Evolutionary conservation across 1,140 invertebrate genomes (phyloP), one percentile per base, ranked within the genome.

Genomic region (Drosophila pachea): DNA sequence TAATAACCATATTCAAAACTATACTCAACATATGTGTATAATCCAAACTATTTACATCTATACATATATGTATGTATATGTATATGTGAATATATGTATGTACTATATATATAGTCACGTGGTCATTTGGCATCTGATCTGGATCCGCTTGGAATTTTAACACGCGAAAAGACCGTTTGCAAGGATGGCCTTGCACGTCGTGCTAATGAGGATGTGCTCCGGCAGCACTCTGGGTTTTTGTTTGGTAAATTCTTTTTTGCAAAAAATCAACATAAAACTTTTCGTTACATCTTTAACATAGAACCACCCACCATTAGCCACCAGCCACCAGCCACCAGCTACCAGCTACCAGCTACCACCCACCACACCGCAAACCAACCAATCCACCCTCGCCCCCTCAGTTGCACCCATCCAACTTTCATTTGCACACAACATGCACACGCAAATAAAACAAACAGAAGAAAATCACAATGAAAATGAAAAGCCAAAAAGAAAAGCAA

Each of bases 41-140:
- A 63, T 63, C 49, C 40, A 62, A 52, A 33, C 56, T 59, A 36
- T 35, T 52, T 61, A 62, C 33, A 42, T 63, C 31, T 62, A 59
- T 58, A 76, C 73, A 66, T 69, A 68, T 70, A 53, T 47, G 8
- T 47, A 50, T 45, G 72, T 64, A 69, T 63, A 65, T 70, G 48
- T 78, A 54, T 78, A 76, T 73, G 56, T 62, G 60, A 63, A 33
- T 29, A 72, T 72, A 55, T 68, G 42, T 68, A 68, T 61, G 54
- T 70, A 76, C 59, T 54, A 71, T 68, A 79, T 43, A 43, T 79
- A 74, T 88, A 98, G 97, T 94, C 96, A 90, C 94, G 97, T 90
- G 98, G 98, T 90, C 98, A 99, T 92, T 94, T 97, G 91, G 95
- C 97, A 86, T 96, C 98, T 82, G 95, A 97, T 90, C 91, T 98